phyloP scores from a whole-genome alignment of 2,888 invertebrate genomes.

The Euplexia lucipara region DNA sequence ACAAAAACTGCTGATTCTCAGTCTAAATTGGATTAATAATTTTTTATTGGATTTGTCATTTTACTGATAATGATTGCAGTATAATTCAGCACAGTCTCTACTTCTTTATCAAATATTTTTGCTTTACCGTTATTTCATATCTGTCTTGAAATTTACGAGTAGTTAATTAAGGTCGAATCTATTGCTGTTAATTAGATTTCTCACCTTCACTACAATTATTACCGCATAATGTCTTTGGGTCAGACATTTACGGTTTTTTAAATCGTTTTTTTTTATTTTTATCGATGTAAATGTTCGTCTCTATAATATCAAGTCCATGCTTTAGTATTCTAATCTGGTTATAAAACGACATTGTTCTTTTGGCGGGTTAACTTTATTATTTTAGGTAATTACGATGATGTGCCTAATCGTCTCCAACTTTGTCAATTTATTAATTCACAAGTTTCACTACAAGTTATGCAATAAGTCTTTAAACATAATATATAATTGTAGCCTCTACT shows the following conservation, averaged over 20 bases:
- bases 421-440: constrained; percentile 34
- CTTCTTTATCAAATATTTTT: neutral
- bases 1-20: too few relatives aligned
- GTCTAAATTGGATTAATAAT: too few relatives aligned
- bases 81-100: too few relatives aligned
- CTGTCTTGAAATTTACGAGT: neutral
- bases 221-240: constrained; percentile 27
- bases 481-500: constrained; percentile 6
- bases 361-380: constrained; percentile 6
- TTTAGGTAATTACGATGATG: constrained; percentile 4
- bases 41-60: neutral
- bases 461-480: constrained; percentile 3
- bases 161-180: constrained; percentile 34
- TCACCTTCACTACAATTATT: constrained; percentile 47
- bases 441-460: constrained; percentile 22
- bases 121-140: neutral
- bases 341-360: too few relatives aligned
- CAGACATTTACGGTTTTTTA: constrained; percentile 25
- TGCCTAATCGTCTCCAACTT: constrained; percentile 18
- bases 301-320: neutral
- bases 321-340: too few relatives aligned
- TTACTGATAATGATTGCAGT: neutral
- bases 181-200: constrained; percentile 30
- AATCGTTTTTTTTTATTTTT: constrained; percentile 35
- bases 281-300: constrained; percentile 28